Percentiles rank a stretch among this genome's conserved stretches.
These are phyloP conservation scores for Pseudopodoces humilis DNA, from an alignment of 2,113 vertebrate species.

Conservation along the genomic window DNA sequence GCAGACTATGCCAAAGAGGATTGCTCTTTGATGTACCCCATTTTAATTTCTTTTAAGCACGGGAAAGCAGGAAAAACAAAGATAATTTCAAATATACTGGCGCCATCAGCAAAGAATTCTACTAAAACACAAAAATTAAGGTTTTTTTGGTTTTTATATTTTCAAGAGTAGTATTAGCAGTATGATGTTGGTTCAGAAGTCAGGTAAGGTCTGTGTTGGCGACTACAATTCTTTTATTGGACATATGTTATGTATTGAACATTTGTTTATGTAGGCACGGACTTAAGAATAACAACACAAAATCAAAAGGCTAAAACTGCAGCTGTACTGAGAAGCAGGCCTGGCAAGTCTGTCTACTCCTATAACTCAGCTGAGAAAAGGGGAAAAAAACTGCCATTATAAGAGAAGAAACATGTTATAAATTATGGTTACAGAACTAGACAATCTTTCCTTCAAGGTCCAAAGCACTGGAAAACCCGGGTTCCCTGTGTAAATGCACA, in stretches of 20 bases:
- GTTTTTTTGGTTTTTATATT: not conserved
- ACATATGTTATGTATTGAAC: conserved; percentile 38
- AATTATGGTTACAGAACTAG: not conserved
- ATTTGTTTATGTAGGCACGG: conserved; percentile 32
- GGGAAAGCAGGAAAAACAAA: not conserved
- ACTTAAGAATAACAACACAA: conserved; percentile 49
- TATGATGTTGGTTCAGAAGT: conserved; percentile 1
- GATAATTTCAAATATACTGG: not conserved
- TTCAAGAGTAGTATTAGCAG: not conserved
- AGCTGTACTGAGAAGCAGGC: conserved; percentile 26
- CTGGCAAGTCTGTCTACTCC: conserved; percentile 39
- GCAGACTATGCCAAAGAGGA: not conserved
- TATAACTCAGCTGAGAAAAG: not conserved
- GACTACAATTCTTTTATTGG: conserved; percentile 63
- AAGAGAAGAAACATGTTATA: not conserved
- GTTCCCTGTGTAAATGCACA: not conserved
- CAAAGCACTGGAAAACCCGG: not conserved
- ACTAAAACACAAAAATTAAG: not conserved
- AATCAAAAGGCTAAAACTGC: conserved; percentile 50
- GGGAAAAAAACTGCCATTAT: not conserved
- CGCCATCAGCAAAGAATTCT: not conserved
- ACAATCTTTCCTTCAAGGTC: not conserved
- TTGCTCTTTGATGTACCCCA: not conserved
- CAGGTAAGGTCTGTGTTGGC: conserved; percentile 42
- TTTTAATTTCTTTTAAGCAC: not conserved